Evolutionary conservation across 2,888 invertebrate species (phyloP).

Genomic region (Tenthredo scrophulariae): DNA sequence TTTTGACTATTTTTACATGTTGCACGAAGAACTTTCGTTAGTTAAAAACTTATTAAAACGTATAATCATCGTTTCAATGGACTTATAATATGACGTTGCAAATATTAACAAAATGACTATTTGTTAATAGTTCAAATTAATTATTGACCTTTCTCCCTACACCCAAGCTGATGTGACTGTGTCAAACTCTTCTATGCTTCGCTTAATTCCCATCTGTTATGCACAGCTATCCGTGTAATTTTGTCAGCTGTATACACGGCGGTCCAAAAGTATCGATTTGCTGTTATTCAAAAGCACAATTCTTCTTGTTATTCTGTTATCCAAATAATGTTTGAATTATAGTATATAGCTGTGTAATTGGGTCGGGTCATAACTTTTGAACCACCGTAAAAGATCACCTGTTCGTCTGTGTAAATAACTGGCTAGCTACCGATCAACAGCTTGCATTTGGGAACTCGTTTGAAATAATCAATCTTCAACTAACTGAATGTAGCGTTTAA

Average conservation of each 20-base stretch:
- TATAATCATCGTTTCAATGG: conserved; percentile 33
- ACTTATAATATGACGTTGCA: conserved; percentile 37
- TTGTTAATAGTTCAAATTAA: conserved; percentile 22
- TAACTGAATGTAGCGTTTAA: background rate
- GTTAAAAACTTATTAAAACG: conserved; percentile 27
- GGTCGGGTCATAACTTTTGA: conserved; percentile 29
- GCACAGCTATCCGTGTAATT: conserved; percentile 44
- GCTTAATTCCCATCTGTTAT: conserved; percentile 45
- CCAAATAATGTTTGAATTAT: background rate
- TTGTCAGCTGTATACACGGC: conserved; percentile 24
- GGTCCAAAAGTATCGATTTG: conserved; percentile 31
- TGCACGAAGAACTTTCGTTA: conserved; percentile 49
- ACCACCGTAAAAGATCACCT: conserved; percentile 25
- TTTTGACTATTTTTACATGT: conserved; percentile 46
- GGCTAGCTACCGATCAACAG: background rate
- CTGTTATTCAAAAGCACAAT: background rate
- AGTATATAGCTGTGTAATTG: background rate
- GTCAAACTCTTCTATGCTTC: conserved; percentile 45
- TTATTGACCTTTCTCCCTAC: conserved; percentile 43
- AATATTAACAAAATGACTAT: conserved; percentile 32
- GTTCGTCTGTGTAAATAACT: background rate
- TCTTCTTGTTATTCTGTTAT: background rate
- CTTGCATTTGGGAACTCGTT: background rate
- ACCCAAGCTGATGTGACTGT: conserved; percentile 43
- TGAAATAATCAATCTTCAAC: background rate